Evolutionary conservation across 2,797 vertebrate species (phyloP).

Genomic region (Tolypeutes matacus): DNA sequence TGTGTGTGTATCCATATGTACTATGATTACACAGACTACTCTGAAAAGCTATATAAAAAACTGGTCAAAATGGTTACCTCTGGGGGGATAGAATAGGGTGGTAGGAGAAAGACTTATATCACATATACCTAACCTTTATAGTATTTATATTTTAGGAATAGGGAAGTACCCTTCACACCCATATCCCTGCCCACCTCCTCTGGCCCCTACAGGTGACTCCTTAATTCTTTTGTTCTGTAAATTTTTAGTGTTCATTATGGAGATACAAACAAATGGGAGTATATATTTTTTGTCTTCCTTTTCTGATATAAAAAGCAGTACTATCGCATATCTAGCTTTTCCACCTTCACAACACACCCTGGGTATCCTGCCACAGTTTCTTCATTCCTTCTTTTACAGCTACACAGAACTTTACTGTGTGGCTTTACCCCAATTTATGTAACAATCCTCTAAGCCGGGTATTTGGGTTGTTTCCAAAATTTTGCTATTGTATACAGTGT

Average conservation of each 20-base stretch:
- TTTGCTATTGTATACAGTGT: background rate
- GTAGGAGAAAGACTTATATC: background rate
- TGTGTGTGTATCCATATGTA: background rate
- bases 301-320: background rate
- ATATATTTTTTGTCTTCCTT: background rate
- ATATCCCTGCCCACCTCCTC: background rate
- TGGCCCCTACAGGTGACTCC: background rate
- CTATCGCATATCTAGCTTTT: background rate
- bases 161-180: background rate
- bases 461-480: background rate
- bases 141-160: slow-evolving; percentile 30
- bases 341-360: background rate
- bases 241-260: background rate
- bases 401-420: background rate
- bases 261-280: background rate
- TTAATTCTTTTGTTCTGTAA: background rate
- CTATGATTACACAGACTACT: background rate
- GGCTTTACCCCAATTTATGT: background rate
- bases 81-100: background rate
- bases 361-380: background rate
- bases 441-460: background rate
- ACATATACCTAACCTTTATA: background rate
- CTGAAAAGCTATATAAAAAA: background rate
- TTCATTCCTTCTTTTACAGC: slow-evolving; percentile 21
- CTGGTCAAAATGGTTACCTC: background rate